Evolutionary conservation across 2,113 vertebrate genomes (phyloP), one percentile per base, ranked within the genome.

Genomic region (Rynchops niger): DNA sequence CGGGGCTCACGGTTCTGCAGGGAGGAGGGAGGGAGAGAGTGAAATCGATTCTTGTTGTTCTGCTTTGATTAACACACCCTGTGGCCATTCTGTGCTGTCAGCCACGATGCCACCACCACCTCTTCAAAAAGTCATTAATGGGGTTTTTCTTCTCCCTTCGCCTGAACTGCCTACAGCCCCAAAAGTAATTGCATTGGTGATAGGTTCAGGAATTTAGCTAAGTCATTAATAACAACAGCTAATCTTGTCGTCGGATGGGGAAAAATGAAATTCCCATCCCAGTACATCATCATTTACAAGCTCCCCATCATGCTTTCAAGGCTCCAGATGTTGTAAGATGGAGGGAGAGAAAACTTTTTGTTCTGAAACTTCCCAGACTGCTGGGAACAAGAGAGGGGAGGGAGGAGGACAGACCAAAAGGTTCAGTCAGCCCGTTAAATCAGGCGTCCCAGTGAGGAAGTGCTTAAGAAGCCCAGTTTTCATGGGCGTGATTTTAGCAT

Each of bases 1-100:
- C 99, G 2, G 99, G 99, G 97, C 98, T 99, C 97, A 99, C 99
- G 5, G 99, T 99, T 98, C 99, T 99, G 76, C 30, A 97, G 43
- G 86, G 59, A 96, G 93, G 90, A 97, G 63, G 91, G 47, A 96
- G 18, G 84, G 12, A 92, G 43, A 90, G 70, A 82, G 50, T 43
- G 67, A 90, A 88, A 97, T 79, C 72, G 12, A 95, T 96, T 96
- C 76, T 86, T 96, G 40, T 92, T 94, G 61, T 43, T 85, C 66
- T 52, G 21, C 82, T 96, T 95, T 96, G 95, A 97, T 97, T 95
- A 97, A 97, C 61, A 95, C 81, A 58, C 81, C 85, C 90, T 0
- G 23, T 55, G 82, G 93, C 43, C 81, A 67, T 77, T 52, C 30
- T 42, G 59, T 36, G 74, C 97, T 91, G 90, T 92, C 97, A 92